Base-by-base conservation (phyloP, 2,888 invertebrate genomes). In the Panopea generosa region DNA sequence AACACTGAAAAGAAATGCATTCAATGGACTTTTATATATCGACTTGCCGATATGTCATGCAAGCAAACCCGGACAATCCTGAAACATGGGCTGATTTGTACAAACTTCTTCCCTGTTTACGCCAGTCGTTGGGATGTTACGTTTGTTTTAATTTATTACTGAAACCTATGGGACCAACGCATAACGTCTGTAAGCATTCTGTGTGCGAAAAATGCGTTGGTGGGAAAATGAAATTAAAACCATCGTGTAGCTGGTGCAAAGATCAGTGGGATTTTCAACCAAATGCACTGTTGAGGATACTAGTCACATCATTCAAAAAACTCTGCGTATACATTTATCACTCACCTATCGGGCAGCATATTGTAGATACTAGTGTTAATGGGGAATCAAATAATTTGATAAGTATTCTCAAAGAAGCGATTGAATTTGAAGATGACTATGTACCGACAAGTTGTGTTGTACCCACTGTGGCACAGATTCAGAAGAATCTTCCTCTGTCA, bases 291-390 rank as follows among this genome's bases (percentile, higher is more conserved):
- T 93, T 97, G 87, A 94, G 96, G 62, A 95, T 96, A 86, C 94
- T 97, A 50, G 93, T 98, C 70, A 96, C 96, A 92, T 97, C 97
- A 93, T 98, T 97, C 91, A 96, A 96, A 93, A 96, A 96, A 90
- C 94, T 98, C 77, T 98, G 98, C 93, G 95, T 96, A 90, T 96
- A 96, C 93, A 94, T 98, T 87, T 95, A 95, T n/a, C 71, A 73
- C 40, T 87, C 88, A 1, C 77, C 77, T 7, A 77, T 90, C 20
- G 87, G 87, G 4, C 47, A 60, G 16, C 83, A 84, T 26, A 70
- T 90, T 27, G 52, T 47, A 33, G 73, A 70, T 52, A 52, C 50
- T 24, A 60, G 56, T n/a, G 40, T 77, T 2, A 89, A 88, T 65
- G 89, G 89, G 18, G 87, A 87, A 65, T 86, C 84, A 7, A 87